These are phyloP conservation scores for Amphiprion ocellaris DNA, from an alignment of 2,113 vertebrate species.

Conservation along the genomic window DNA sequence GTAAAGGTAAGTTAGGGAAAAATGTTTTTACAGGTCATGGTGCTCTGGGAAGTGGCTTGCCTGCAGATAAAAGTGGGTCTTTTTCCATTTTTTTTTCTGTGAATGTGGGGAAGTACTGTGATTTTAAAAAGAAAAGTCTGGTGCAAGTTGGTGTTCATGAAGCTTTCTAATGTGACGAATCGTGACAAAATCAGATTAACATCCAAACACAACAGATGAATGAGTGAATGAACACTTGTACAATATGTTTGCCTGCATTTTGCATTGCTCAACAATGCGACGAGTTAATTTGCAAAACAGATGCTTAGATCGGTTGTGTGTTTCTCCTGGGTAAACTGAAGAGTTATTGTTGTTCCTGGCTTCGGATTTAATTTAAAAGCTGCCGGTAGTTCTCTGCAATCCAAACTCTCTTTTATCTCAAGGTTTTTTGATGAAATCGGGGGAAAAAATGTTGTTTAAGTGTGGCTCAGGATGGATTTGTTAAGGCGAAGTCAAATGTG, in stretches of 20 bases:
- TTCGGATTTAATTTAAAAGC: constrained; percentile 39
- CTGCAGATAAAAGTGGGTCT: constrained; percentile 55
- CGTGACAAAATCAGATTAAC: constrained; percentile 16
- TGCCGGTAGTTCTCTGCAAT: not conserved
- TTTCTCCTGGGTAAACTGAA: constrained; percentile 14
- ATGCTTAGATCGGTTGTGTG: constrained; percentile 11
- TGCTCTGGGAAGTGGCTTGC: constrained; percentile 69
- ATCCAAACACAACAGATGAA: constrained; percentile 13
- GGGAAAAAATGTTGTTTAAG: constrained; percentile 33
- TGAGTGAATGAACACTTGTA: constrained; percentile 13
- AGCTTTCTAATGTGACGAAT: constrained; percentile 47
- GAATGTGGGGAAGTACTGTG: constrained; percentile 25
- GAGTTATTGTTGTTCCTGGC: constrained; percentile 39
- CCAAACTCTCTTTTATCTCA: constrained; percentile 2
- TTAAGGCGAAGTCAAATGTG: constrained; percentile 36
- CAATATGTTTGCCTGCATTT: constrained; percentile 46
- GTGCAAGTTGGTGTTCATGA: constrained; percentile 42
- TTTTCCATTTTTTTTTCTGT: constrained; percentile 36
- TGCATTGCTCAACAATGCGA: constrained; percentile 52
- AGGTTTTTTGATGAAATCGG: constrained; percentile 2
- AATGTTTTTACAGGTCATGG: constrained; percentile 62
- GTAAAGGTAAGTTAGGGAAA: constrained; percentile 58
- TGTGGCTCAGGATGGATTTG: constrained; percentile 54
- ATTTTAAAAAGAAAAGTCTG: constrained; percentile 24
- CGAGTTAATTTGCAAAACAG: constrained; percentile 42